Percentiles rank a stretch among this genome's conserved stretches.
phyloP scores from a whole-genome alignment of 2,888 invertebrate species.

The Leptopilina drosophilae region DNA sequence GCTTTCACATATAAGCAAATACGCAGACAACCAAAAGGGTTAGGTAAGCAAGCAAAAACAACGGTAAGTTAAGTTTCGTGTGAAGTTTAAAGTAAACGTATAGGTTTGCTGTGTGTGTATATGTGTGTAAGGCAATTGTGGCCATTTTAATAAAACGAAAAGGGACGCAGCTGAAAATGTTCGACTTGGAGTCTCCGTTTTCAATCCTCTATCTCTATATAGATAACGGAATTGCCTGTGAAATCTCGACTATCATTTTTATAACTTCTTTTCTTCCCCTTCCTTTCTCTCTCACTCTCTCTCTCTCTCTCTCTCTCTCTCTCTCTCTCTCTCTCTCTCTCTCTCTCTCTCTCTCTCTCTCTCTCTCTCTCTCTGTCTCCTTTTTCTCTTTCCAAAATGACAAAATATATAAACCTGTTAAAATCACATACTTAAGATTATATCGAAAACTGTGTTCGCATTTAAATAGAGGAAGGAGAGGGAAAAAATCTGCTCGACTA shows the following conservation, averaged over 20 bases:
- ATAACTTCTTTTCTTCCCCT: background rate
- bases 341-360: no score
- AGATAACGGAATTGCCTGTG: background rate
- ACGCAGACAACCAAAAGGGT: no score
- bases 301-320: background rate
- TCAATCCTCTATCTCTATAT: background rate
- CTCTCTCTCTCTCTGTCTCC: background rate
- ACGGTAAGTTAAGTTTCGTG: background rate
- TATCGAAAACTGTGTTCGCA: background rate
- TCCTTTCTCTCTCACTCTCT: background rate
- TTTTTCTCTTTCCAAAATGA: background rate
- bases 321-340: background rate
- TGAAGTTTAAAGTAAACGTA: background rate
- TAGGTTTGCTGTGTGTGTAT: no score
- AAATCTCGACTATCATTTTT: background rate
- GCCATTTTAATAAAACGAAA: slow-evolving; percentile 20
- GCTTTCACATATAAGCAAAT: slow-evolving; percentile 21
- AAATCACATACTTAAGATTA: background rate
- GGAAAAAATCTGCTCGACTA: background rate
- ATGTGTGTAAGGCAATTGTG: background rate
- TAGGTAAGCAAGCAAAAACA: slow-evolving; percentile 18
- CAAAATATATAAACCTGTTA: slow-evolving; percentile 3
- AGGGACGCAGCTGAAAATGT: slow-evolving; percentile 7
- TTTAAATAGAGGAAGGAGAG: background rate
- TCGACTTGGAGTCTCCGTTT: background rate